Percentiles rank a stretch among this genome's conserved stretches.
Conservation (phyloP, 2,888 invertebrate genomes). For the Cylloceria caligata region DNA sequence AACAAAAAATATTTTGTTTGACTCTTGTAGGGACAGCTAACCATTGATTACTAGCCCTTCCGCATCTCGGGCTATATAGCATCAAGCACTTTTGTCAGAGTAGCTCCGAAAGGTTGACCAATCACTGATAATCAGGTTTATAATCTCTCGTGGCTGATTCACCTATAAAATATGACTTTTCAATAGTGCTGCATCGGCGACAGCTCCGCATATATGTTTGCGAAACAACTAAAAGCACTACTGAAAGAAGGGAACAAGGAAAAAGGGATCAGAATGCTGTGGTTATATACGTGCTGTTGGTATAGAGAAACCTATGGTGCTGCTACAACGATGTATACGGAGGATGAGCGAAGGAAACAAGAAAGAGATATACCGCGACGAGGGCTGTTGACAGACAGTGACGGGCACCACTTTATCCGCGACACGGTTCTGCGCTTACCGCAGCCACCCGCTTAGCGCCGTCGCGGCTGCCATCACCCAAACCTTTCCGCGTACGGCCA, state of each 20-base stretch:
- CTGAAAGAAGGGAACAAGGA: not conserved
- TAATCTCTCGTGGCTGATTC: not conserved
- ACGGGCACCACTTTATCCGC: constrained; percentile 83
- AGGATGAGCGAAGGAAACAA: constrained; percentile 69
- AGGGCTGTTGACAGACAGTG: constrained; percentile 81
- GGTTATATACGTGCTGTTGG: constrained; percentile 38
- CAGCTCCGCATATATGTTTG: not conserved
- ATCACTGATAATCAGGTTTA: not conserved
- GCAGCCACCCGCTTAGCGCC: constrained; percentile 80
- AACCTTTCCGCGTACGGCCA: constrained; percentile 70
- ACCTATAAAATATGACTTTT: constrained; percentile 16
- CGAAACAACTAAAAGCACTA: constrained; percentile 13
- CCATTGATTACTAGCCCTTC: too few relatives aligned
- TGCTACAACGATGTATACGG: constrained; percentile 39
- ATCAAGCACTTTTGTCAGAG: not conserved
- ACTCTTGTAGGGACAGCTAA: too few relatives aligned
- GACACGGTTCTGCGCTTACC: constrained; percentile 84
- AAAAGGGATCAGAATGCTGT: constrained; percentile 25
- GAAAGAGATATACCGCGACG: constrained; percentile 71
- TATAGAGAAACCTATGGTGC: constrained; percentile 33
- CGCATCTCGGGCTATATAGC: too few relatives aligned
- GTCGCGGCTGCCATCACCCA: constrained; percentile 72
- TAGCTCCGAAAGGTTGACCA: not conserved
- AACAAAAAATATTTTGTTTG: too few relatives aligned
- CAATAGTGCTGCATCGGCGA: too few relatives aligned